Conservation (phyloP, 2,113 vertebrate genomes). For the Coptodon rendalli region DNA sequence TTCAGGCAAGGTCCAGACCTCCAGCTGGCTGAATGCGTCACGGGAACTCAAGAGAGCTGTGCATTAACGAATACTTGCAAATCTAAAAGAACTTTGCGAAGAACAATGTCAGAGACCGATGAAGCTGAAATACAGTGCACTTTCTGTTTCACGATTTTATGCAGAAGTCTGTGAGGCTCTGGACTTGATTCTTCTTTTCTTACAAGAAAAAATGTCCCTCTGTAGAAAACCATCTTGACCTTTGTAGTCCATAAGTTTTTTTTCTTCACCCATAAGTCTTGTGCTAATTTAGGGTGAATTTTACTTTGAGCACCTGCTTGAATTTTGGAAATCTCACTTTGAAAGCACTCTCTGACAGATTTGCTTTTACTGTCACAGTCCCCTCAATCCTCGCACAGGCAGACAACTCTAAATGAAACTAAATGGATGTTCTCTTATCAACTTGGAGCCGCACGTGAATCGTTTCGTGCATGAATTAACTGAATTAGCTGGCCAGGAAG, state of each 20-base stretch:
- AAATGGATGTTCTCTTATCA: background rate
- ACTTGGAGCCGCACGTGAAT: background rate
- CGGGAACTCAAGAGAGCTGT: background rate
- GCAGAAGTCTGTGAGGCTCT: background rate
- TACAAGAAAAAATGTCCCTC: background rate
- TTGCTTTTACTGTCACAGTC: background rate
- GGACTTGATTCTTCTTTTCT: background rate
- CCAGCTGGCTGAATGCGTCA: background rate
- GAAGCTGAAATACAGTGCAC: background rate
- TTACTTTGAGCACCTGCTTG: background rate
- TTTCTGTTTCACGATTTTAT: background rate
- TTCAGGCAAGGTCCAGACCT: background rate
- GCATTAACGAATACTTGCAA: background rate
- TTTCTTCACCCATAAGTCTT: background rate
- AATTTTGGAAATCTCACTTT: background rate
- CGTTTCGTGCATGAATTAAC: background rate
- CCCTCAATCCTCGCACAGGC: background rate
- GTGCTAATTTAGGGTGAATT: background rate
- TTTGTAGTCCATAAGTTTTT: background rate
- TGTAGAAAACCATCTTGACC: background rate
- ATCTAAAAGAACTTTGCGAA: background rate
- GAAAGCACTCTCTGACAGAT: background rate
- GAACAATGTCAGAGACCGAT: background rate
- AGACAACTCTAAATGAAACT: background rate
- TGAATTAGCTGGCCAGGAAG: background rate